Evolutionary conservation across 2,888 invertebrate genomes (phyloP), one percentile per base, ranked within the genome.

Genomic region (Caprella mutica): DNA sequence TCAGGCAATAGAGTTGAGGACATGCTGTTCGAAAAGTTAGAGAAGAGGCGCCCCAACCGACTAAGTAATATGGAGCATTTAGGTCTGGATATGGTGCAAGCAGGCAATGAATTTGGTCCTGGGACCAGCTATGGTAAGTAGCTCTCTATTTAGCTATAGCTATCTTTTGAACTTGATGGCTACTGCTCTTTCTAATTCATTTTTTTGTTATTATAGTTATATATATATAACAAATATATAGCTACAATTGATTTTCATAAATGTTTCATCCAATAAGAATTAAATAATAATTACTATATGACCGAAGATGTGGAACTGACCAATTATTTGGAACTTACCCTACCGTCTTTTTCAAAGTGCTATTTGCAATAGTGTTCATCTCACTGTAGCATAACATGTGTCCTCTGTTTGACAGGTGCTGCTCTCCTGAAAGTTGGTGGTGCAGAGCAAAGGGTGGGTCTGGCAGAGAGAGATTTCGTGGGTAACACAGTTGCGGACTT

Each of bases 381-480:
- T 35, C 12, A 12, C 14, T 35, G 35, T 35, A 14, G 35, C 35
- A 35, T 12, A 35, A 14, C 35, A 12, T 12, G 12, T 35, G 35
- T 9, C 35, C 9, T n/a, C n/a, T n/a, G n/a, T n/a, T 55, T 40
- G 40, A 17, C 69, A 83, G 83, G 90, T 14, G 84, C 82, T 72
- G 82, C 90, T n/a, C 74, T 92, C 64, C 82, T 89, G 56, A 90
- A 90, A 75, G 86, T 87, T 57, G 90, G 92, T 0, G 83, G 86
- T 67, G 83, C 84, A 59, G 84, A 93, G 72, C 86, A 88, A 69
- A 84, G 85, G 70, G 74, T 93, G 55, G 92, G 92, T 1, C 83
- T 84, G 70, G 82, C 83, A 40, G 90, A 93, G 71, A 76, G 86
- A 66, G 91, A 91, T 70, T 89, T 89, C 70, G 84, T 90, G 65